Evolutionary conservation across 1,140 invertebrate species (phyloP).

Genomic region (Schmidtea mediterranea): DNA sequence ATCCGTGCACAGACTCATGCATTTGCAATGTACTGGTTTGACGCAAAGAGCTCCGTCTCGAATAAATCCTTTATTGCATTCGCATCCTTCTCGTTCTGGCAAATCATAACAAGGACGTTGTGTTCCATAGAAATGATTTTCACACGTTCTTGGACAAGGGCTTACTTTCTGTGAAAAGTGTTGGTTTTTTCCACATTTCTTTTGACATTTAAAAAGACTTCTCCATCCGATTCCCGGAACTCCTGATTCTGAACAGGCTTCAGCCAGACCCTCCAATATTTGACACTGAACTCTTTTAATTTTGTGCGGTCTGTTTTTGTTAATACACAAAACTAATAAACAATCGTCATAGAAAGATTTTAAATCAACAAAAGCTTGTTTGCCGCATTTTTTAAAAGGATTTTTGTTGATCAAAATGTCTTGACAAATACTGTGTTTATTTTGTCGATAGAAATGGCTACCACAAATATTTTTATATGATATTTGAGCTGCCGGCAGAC

Average conservation of each 20-base stretch:
- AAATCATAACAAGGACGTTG: conserved; percentile 2
- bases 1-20: neutral
- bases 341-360: too few species aligned
- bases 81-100: conserved; percentile 3
- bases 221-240: neutral
- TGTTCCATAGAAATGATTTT: conserved; percentile 6
- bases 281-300: too few species aligned
- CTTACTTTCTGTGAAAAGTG: neutral
- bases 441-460: too few species aligned
- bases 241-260: neutral
- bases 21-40: conserved; percentile 2
- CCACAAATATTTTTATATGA: too few species aligned
- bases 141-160: conserved; percentile 6
- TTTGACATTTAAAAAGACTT: neutral
- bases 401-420: too few species aligned
- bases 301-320: too few species aligned
- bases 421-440: too few species aligned
- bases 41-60: conserved; percentile 3
- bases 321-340: too few species aligned
- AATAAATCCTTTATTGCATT: conserved; percentile 4
- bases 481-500: too few species aligned
- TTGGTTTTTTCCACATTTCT: neutral
- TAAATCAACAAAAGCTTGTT: too few species aligned
- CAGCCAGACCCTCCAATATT: neutral
- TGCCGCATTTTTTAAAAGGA: too few species aligned